Base-by-base conservation (phyloP, 2,888 invertebrate species). In the Phorcus lineatus region DNA sequence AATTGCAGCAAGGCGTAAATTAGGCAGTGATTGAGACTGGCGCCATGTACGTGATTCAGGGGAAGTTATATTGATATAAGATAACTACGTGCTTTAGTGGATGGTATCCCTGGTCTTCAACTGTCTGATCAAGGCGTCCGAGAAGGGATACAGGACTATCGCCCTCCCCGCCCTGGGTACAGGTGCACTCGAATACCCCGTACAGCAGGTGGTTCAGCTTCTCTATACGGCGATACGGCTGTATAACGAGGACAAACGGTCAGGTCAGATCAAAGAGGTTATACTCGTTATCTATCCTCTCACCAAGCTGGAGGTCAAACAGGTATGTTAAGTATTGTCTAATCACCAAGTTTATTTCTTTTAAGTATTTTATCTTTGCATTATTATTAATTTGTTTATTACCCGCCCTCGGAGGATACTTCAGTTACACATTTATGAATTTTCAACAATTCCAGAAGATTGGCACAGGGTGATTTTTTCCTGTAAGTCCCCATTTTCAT, bases 81-180 rank as follows among this genome's bases (percentile, higher is more conserved):
- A 6, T 47, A 13, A 47, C 47, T 47, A 9, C 11, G 1, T 47
- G 7, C 11, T 62, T 7, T 16, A 62, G 62, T 62, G 62, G 62
- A 62, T 62, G 62, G 62, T 62, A 9, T 62, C 62, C 1, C 11
- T 62, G 62, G 62, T 62, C 2, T 62, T 62, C 62, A 62, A 62
- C 62, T 62, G 62, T 24, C 62, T 62, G 19, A 62, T 62, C 62
- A 62, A 62, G 28, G 62, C 62, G 28, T 62, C 62, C 0, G 62
- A 11, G 62, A 62, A 62, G 22, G 62, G 62, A 11, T 62, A 9
- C 9, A 57, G 19, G 31, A 74, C 19, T 4, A 55, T 80, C 11
- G 80, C 80, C 17, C 74, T 80, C 31, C 80, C 80, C 6, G 80
- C 70, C 4, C 53, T 80, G n/a, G 80, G 80, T 36, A 70, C 80